Percentiles rank a stretch among this genome's conserved stretches.
These are phyloP conservation scores for Catharus ustulatus DNA, from an alignment of 2,797 vertebrate genomes.

Conservation along the genomic window DNA sequence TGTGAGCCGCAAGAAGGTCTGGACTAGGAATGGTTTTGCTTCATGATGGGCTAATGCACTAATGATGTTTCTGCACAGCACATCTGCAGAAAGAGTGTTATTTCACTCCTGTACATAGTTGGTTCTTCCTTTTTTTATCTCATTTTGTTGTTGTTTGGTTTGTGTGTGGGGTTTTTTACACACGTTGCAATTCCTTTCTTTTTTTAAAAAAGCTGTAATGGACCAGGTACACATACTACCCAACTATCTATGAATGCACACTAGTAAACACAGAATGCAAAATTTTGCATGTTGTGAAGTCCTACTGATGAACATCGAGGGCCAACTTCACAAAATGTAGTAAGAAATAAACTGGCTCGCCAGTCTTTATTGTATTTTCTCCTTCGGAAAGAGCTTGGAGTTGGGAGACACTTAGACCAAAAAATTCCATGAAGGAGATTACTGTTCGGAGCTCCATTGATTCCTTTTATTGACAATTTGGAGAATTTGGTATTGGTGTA, in stretches of 20 bases:
- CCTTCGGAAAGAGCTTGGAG: neutral
- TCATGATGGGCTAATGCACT: neutral
- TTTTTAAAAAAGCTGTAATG: neutral
- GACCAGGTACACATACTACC: neutral
- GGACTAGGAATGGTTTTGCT: neutral
- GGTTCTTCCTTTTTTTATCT: neutral
- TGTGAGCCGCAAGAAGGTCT: neutral
- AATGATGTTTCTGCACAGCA: neutral
- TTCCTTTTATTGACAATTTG: neutral
- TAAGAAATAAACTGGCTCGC: neutral
- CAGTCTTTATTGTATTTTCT: neutral
- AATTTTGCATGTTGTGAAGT: neutral
- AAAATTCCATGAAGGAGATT: neutral
- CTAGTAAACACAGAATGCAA: neutral
- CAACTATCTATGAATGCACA: neutral
- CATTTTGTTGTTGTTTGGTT: neutral
- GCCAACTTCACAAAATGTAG: neutral
- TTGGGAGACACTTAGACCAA: neutral
- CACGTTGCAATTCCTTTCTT: neutral
- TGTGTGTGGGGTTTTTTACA: neutral
- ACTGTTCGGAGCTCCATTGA: neutral
- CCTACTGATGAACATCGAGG: rapidly evolving
- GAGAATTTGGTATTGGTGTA: neutral
- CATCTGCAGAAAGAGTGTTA: neutral
- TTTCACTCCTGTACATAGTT: neutral